phyloP scores from a whole-genome alignment of 2,113 vertebrate species.

The Helogale parvula region DNA sequence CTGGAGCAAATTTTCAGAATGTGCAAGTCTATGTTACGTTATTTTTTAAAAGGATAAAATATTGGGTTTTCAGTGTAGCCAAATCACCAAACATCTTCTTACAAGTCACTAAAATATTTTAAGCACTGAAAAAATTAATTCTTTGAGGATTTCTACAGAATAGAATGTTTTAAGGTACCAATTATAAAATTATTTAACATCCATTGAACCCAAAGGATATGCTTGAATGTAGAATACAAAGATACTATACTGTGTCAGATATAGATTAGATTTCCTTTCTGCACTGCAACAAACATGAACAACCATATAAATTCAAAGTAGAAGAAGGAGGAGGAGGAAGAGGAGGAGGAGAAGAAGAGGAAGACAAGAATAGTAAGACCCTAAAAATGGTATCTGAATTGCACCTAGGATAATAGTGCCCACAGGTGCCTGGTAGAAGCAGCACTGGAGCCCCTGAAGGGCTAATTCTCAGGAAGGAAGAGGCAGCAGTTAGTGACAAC shows the following conservation, averaged over 20 bases:
- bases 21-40: neutral
- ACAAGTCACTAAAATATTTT: neutral
- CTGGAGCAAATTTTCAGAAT: conserved; percentile 10
- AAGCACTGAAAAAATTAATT: neutral
- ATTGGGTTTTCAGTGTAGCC: neutral
- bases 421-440: neutral
- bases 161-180: neutral
- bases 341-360: neutral
- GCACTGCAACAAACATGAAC: neutral
- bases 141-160: neutral
- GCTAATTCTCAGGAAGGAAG: neutral
- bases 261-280: neutral
- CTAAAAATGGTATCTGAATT: neutral
- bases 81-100: neutral
- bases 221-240: neutral
- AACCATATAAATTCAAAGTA: neutral
- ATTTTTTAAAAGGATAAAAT: neutral
- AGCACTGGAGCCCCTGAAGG: fast-evolving
- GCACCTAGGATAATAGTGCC: neutral
- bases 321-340: neutral
- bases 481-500: neutral
- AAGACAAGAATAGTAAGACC: neutral
- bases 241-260: neutral
- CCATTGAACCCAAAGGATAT: neutral
- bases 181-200: neutral